Evolutionary conservation across 2,113 vertebrate genomes (phyloP).

Genomic region (Rhabdornis inornatus): DNA sequence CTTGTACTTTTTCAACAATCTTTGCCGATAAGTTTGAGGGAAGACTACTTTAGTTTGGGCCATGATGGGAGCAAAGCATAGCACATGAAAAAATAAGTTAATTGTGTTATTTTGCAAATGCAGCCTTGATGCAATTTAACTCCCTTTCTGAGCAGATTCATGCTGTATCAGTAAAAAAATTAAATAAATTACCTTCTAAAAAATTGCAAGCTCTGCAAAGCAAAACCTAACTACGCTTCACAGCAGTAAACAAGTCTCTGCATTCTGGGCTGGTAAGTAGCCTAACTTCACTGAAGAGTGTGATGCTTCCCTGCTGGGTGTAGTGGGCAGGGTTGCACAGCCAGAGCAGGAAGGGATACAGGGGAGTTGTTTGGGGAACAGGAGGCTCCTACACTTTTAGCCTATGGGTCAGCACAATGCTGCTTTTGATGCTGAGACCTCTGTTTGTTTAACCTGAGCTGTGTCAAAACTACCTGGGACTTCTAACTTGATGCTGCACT

Average conservation of each 20-base stretch:
- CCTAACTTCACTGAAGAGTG: neutral
- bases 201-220: neutral
- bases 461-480: neutral
- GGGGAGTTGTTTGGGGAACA: neutral
- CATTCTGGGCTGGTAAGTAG: neutral
- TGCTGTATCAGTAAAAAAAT: neutral
- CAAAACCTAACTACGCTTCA: neutral
- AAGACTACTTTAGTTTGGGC: neutral
- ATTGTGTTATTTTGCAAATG: neutral
- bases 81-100: neutral
- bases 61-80: neutral
- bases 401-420: accelerated
- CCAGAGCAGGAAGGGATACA: neutral
- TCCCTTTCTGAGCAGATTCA: neutral
- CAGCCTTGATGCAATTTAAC: neutral
- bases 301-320: neutral
- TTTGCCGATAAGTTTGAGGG: neutral
- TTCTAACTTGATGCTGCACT: neutral
- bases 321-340: neutral
- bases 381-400: neutral
- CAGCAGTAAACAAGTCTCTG: neutral
- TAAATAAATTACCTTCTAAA: neutral
- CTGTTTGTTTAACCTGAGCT: neutral
- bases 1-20: neutral
- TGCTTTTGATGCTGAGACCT: neutral